Percentiles rank a stretch among this genome's conserved stretches.
Evolutionary conservation across 2,797 vertebrate species (phyloP).

Genomic region (Heterohyrax brucei): DNA sequence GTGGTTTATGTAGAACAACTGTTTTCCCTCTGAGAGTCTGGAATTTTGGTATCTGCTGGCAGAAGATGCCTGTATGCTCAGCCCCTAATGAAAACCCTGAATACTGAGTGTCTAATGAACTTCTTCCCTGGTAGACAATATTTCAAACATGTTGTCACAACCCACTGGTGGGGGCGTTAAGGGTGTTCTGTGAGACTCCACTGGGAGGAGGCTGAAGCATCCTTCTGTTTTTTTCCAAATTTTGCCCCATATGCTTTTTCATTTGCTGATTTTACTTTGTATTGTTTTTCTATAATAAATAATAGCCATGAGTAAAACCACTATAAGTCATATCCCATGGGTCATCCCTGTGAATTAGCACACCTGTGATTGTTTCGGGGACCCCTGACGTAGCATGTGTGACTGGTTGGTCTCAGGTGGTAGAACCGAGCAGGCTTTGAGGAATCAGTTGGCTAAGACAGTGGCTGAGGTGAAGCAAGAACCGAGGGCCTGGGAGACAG

Average conservation of each 20-base stretch:
- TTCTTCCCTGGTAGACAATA: background rate
- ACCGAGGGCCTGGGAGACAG: background rate
- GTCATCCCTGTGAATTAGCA: background rate
- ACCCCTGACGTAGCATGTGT: background rate
- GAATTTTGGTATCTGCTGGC: slow-evolving; percentile 13
- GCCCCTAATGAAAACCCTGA: background rate
- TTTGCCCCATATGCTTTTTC: background rate
- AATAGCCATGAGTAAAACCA: background rate
- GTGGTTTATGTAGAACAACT: background rate
- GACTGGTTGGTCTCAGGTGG: background rate
- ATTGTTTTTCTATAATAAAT: background rate
- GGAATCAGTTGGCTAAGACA: background rate
- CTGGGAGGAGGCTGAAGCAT: background rate
- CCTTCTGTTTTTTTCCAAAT: background rate
- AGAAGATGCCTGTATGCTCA: background rate
- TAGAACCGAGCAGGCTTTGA: background rate
- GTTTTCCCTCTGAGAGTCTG: background rate
- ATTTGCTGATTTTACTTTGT: background rate
- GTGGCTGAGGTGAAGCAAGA: background rate
- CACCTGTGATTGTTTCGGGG: background rate
- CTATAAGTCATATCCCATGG: background rate
- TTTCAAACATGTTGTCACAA: background rate
- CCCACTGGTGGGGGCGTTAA: background rate
- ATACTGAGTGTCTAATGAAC: background rate
- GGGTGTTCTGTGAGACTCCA: background rate